Conservation (phyloP, 2,888 invertebrate species). For the Tigriopus californicus region DNA sequence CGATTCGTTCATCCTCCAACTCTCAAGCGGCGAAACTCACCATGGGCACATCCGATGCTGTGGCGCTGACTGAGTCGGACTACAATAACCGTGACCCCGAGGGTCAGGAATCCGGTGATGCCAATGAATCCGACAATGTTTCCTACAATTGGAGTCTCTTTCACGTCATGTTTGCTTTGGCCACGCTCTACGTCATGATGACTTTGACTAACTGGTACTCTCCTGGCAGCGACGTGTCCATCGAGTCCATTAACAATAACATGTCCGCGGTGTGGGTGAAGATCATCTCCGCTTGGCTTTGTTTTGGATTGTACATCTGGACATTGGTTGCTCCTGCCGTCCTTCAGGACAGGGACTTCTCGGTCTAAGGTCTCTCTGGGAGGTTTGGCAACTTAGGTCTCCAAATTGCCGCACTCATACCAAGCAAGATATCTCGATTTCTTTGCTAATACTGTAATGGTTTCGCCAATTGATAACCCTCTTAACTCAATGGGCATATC, state of each 20-base stretch:
- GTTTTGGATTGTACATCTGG: slow-evolving; percentile 78
- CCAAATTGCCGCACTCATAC: no score
- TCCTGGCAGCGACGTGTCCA: slow-evolving; percentile 25
- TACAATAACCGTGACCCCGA: slow-evolving; percentile 30
- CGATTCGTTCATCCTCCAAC: slow-evolving; percentile 78
- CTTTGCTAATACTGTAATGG: no score
- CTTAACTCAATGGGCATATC: no score
- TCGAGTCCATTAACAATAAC: slow-evolving; percentile 49
- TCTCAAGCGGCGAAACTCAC: slow-evolving; percentile 46
- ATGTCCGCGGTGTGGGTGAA: slow-evolving; percentile 97
- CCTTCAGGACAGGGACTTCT: slow-evolving; percentile 72
- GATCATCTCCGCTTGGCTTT: slow-evolving; percentile 88
- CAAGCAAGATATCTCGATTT: no score
- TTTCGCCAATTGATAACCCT: no score
- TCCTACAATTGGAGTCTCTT: slow-evolving; percentile 93
- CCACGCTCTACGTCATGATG: slow-evolving; percentile 99
- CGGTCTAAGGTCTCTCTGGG: slow-evolving; percentile 6
- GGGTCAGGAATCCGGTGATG: slow-evolving; percentile 54
- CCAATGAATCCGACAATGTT: slow-evolving; percentile 76
- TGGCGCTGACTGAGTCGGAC: slow-evolving; percentile 25
- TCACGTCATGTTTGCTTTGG: slow-evolving; percentile 86
- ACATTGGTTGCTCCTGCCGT: slow-evolving; percentile 76
- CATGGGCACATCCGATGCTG: slow-evolving; percentile 64
- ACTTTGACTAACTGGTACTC: slow-evolving; percentile 98
- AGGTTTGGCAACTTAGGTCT: no score